Base-by-base conservation (phyloP, 2,888 invertebrate species). In the Lutraria lutraria region DNA sequence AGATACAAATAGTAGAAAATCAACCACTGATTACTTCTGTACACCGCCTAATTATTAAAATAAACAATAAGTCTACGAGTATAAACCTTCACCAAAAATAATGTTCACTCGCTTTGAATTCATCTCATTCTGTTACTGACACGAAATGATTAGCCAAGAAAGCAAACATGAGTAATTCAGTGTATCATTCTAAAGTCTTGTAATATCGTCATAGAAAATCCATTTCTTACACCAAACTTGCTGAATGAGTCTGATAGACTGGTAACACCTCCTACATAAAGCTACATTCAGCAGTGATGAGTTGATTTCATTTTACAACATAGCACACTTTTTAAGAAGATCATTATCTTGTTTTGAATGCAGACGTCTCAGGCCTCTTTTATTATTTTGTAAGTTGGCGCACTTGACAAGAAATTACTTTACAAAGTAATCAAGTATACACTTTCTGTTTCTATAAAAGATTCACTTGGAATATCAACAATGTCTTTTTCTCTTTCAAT, bases 311-410 rank as follows among this genome's bases (percentile, higher is more conserved):
- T 63, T 63, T 63, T 63, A 63, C 63, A 63, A 63, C 63, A 63
- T 63, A 4, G 63, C 63, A 12, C n/a, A 63, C 1, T 63, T 25
- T 25, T 43, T 63, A n/a, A n/a, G 63, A 63, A 56, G 56, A 56
- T 15, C 2, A 8, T 43, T 43, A 43, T 43, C 43, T 43, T 43
- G 43, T 43, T 43, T 43, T 43, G 43, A 43, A 43, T 43, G 43
- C 43, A 43, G 8, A 43, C 43, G 8, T 43, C 2, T 43, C 25
- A 25, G 10, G 25, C 25, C 12, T 68, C n/a, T 13, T 68, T 68
- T 68, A 68, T n/a, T 25, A 68, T 68, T 68, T n/a, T 68, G 63
- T n/a, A 56, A 56, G 56, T 56, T 56, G 56, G 56, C 16, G 56
- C 56, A 43, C 43, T 43, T 43, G 43, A 43, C 43, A 4, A 43